Evolutionary conservation across 2,888 invertebrate species (phyloP), one percentile per base, ranked within the genome.

Genomic region (Drosophila hawaiiensis): DNA sequence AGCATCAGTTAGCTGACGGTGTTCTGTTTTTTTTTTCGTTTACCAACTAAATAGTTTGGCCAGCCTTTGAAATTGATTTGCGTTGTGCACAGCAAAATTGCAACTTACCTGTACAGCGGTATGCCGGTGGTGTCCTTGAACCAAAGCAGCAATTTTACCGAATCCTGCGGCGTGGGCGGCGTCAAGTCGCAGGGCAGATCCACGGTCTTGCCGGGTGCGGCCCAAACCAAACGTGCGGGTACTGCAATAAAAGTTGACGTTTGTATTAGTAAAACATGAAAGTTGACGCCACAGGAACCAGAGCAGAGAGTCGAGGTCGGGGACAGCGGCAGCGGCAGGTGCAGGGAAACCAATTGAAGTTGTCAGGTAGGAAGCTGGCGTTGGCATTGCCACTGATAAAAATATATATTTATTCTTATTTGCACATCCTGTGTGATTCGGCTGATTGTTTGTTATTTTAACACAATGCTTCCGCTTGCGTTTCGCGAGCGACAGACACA

Each of bases 81-180:
- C 47, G 47, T 16, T 61, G 66, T 35, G 39, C 43, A 31, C 55
- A 50, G 43, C 55, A 93, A 94, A n/a, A 39, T 28, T 56, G 39
- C 28, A 56, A n/a, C 28, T 94, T 93, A 97, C 97, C 97, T 97
- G 94, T 97, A 98, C 67, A 98, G 95, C 16, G 98, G 97, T 94
- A 97, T 97, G 70, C 97, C 96, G 60, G 95, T 95, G 58, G 95
- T 95, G 91, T 97, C 97, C 93, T 97, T 97, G 95, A 97, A 98
- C 98, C 98, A 98, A 73, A 98, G 95, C 89, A 97, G 95, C 95
- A 98, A 96, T 90, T 96, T 97, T 54, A 97, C 96, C 65, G 94
- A 94, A 83, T 97, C 96, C 60, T 95, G 94, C 0, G 95, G 95
- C 31, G 95, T 94, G 0, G 97, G 95, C 39, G 96, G 95, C 60